Percentiles rank a stretch among this genome's conserved stretches.
phyloP scores from a whole-genome alignment of 1,140 invertebrate genomes.

The Euura lappo region DNA sequence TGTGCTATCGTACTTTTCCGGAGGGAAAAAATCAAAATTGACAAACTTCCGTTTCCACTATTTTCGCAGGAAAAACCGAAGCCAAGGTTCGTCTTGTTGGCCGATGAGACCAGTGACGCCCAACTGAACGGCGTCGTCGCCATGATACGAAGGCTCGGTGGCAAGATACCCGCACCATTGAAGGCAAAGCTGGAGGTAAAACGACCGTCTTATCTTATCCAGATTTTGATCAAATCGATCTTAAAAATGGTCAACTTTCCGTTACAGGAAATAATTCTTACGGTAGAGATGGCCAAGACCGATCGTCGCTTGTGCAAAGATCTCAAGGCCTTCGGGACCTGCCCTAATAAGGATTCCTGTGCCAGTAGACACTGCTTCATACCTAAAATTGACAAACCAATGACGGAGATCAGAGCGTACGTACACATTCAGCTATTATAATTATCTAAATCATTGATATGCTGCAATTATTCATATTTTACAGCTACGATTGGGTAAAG shows the following conservation, averaged over 20 bases:
- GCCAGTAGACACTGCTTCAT: conserved; percentile 47
- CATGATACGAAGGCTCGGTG: conserved; percentile 46
- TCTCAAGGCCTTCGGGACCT: conserved; percentile 51
- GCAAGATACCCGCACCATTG: conserved; percentile 32
- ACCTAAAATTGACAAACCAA: conserved; percentile 41
- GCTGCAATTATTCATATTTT: conserved; percentile 25
- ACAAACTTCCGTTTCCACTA: conserved; percentile 5
- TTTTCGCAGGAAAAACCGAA: conserved; percentile 36
- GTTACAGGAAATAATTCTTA: conserved; percentile 35
- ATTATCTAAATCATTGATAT: neutral
- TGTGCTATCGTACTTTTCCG: conserved; percentile 25
- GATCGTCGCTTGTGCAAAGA: conserved; percentile 46
- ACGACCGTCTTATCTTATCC: neutral
- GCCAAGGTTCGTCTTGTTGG: conserved; percentile 45
- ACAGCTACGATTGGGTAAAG: conserved; percentile 46
- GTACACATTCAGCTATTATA: conserved; percentile 16
- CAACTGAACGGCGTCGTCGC: conserved; percentile 48
- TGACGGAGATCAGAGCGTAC: conserved; percentile 40
- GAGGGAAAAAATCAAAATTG: conserved; percentile 8
- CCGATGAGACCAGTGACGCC: conserved; percentile 47
- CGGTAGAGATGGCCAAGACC: conserved; percentile 42
- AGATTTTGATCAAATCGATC: too few species aligned
- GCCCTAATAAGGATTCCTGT: conserved; percentile 40
- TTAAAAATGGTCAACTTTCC: neutral
- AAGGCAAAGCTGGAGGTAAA: conserved; percentile 36